These are phyloP conservation scores for Odontesthes bonariensis DNA, from an alignment of 2,113 vertebrate genomes.

Conservation along the genomic window DNA sequence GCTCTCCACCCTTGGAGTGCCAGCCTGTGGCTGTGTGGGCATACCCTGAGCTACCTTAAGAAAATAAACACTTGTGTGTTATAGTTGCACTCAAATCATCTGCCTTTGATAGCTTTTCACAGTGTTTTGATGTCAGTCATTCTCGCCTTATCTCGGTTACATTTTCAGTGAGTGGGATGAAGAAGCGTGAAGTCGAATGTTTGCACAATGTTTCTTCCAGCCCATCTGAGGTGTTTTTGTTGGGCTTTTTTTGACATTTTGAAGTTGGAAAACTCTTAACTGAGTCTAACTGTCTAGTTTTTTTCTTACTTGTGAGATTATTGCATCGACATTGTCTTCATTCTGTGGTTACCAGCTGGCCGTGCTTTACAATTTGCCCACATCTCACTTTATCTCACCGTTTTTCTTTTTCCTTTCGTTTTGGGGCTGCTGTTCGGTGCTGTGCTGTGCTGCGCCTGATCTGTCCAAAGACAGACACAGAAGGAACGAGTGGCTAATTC, in stretches of 20 bases:
- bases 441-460: no score
- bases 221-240: neutral
- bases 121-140: constrained; percentile 25
- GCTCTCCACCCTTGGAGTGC: constrained; percentile 46
- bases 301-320: neutral
- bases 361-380: no score
- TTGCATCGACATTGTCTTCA: neutral
- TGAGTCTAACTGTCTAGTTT: neutral
- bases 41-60: constrained; percentile 30
- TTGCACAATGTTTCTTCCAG: no score
- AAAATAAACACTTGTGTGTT: constrained; percentile 57
- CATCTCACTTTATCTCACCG: constrained; percentile 48
- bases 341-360: constrained; percentile 16
- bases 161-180: constrained; percentile 26
- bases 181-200: neutral
- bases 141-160: constrained; percentile 22
- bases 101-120: constrained; percentile 15
- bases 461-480: no score
- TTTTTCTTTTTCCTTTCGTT: constrained; percentile 56
- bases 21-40: constrained; percentile 41
- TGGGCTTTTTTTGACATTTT: constrained; percentile 5
- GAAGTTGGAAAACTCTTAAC: neutral
- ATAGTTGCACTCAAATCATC: constrained; percentile 19
- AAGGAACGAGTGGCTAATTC: no score
- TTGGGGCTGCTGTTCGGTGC: no score